A percentile compares a stretch with the other conserved stretches of the same genome.
These are phyloP conservation scores for Dreissena rostriformis DNA, from an alignment of 1,140 invertebrate species.

Conservation along the genomic window DNA sequence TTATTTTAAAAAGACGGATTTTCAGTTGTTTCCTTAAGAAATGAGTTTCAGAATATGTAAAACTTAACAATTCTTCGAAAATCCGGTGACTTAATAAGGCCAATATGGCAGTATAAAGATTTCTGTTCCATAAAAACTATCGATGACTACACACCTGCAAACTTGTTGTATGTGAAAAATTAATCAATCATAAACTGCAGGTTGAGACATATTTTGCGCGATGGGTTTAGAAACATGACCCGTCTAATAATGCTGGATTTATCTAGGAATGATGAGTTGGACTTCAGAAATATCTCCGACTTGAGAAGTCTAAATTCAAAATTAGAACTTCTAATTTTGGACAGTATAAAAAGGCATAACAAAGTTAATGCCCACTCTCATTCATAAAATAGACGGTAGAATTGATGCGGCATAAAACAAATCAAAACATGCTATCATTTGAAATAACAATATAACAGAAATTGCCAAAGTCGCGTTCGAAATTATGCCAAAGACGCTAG, in stretches of 20 bases:
- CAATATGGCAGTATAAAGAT: conserved; percentile 1
- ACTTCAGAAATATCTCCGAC: background rate
- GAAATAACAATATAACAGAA: background rate
- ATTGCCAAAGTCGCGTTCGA: background rate
- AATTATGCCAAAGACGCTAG: background rate
- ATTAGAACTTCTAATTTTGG: no score
- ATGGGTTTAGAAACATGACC: background rate
- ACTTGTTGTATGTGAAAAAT: background rate
- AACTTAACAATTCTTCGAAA: conserved; percentile 1
- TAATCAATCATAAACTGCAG: conserved; percentile 10
- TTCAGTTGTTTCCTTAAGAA: background rate
- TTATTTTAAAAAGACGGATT: conserved; percentile 39
- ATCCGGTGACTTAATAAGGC: conserved; percentile 6
- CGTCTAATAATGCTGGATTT: conserved; percentile 42
- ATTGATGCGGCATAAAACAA: background rate
- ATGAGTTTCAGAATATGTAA: conserved; percentile 3
- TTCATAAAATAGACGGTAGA: background rate
- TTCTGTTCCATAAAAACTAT: conserved; percentile 8
- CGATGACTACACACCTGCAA: background rate
- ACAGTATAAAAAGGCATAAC: background rate
- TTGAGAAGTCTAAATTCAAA: conserved; percentile 3
- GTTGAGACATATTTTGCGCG: background rate
- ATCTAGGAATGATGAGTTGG: background rate
- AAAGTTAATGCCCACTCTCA: background rate
- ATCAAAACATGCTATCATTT: conserved; percentile 7